Evolutionary conservation across 2,888 invertebrate genomes (phyloP).

Genomic region (Petrolisthes manimaculis): DNA sequence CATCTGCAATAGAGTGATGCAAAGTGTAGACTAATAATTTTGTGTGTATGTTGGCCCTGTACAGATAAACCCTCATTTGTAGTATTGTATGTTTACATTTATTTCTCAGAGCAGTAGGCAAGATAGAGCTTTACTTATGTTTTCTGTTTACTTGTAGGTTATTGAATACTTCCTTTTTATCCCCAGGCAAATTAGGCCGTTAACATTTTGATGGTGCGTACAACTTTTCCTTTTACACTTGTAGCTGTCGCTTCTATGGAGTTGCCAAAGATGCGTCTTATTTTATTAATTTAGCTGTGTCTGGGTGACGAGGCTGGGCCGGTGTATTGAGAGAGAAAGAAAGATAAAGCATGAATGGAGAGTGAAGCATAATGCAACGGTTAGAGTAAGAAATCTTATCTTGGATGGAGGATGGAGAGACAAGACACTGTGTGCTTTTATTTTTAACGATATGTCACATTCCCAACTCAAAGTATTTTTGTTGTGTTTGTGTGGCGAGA

Average conservation of each 20-base stretch:
- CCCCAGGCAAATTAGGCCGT: too few relatives aligned
- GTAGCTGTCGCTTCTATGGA: neutral
- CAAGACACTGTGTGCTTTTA: too few relatives aligned
- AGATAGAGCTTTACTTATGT: neutral
- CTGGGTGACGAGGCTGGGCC: neutral
- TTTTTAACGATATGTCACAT: too few relatives aligned
- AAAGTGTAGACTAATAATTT: conserved; percentile 3
- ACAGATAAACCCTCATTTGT: neutral
- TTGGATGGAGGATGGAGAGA: too few relatives aligned
- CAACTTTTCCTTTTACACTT: neutral
- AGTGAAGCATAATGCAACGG: neutral
- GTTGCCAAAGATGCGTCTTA: conserved; percentile 3
- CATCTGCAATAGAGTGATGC: neutral
- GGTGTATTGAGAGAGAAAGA: neutral
- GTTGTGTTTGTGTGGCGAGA: too few relatives aligned
- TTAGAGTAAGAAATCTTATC: too few relatives aligned
- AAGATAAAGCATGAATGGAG: neutral
- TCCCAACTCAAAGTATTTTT: too few relatives aligned
- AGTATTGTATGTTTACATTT: neutral
- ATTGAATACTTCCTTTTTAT: neutral
- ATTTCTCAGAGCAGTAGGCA: neutral
- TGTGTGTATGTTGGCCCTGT: conserved; percentile 2
- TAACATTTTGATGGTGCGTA: conserved; percentile 1
- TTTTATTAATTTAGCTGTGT: neutral
- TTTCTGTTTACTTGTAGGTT: neutral